These are phyloP conservation scores for Oscheius sp. DNA, from an alignment of 2,888 invertebrate species.

Conservation along the genomic window DNA sequence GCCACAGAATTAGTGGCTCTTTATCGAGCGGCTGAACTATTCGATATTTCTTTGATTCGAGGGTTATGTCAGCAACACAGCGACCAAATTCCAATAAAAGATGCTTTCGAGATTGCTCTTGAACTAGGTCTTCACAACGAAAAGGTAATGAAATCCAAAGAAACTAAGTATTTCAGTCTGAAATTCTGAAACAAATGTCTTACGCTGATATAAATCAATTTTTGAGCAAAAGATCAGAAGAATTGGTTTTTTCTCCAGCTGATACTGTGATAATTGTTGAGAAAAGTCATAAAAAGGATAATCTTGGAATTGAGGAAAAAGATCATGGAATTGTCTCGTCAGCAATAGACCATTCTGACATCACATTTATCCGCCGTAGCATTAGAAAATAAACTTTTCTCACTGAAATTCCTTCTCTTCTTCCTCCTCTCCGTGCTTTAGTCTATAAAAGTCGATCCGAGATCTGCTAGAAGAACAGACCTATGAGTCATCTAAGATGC, in stretches of 20 bases:
- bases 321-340: too few relatives aligned
- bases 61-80: conserved; percentile 6
- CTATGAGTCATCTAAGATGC: too few relatives aligned
- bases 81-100: neutral
- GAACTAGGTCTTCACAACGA: conserved; percentile 5
- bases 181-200: conserved; percentile 16
- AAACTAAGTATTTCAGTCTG: neutral
- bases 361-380: too few relatives aligned
- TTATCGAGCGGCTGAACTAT: conserved; percentile 6
- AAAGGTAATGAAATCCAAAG: neutral
- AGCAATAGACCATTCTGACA: too few relatives aligned
- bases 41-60: conserved; percentile 9
- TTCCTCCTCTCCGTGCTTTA: too few relatives aligned
- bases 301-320: too few relatives aligned
- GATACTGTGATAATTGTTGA: conserved; percentile 11
- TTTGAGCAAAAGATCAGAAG: conserved; percentile 1
- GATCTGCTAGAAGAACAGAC: too few relatives aligned
- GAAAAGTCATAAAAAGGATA: too few relatives aligned
- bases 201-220: conserved; percentile 1
- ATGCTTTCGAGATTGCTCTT: conserved; percentile 12
- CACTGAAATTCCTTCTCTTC: too few relatives aligned
- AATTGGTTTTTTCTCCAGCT: conserved; percentile 11
- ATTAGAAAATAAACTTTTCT: too few relatives aligned
- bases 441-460: too few relatives aligned
- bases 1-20: neutral